These are phyloP conservation scores for Urocolius indicus DNA, from an alignment of 2,113 vertebrate species.

Conservation along the genomic window DNA sequence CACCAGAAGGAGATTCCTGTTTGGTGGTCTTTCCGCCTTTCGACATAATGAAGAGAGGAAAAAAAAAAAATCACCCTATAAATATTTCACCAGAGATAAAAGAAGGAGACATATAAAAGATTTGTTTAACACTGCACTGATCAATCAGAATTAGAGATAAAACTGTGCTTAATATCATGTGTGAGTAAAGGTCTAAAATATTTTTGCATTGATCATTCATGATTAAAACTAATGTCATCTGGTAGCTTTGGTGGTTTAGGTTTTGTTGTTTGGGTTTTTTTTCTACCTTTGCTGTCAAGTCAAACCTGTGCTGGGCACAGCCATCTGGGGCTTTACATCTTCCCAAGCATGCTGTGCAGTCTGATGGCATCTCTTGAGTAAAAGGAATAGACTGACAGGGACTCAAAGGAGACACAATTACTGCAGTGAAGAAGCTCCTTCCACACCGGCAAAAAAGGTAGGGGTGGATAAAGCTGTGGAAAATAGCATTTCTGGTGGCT, in stretches of 20 bases:
- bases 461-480: background rate
- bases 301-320: background rate
- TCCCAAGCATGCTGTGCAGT: conserved; percentile 13
- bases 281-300: conserved; percentile 28
- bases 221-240: conserved; percentile 27
- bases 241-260: background rate
- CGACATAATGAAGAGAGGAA: background rate
- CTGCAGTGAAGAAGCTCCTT: background rate
- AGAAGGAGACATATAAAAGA: background rate
- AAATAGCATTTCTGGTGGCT: background rate
- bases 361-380: conserved; percentile 31
- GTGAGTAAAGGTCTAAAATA: conserved; percentile 4
- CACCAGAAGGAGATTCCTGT: background rate
- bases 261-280: background rate
- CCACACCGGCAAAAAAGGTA: background rate
- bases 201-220: conserved; percentile 10
- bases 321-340: conserved; percentile 37
- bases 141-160: conserved; percentile 33
- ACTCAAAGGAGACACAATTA: background rate
- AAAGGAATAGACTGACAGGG: conserved; percentile 26
- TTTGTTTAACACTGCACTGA: background rate
- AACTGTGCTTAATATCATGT: background rate
- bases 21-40: background rate
- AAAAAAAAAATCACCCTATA: background rate
- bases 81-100: background rate